These are phyloP conservation scores for Polylopha cassiicola DNA, from an alignment of 2,888 invertebrate genomes.

Conservation along the genomic window DNA sequence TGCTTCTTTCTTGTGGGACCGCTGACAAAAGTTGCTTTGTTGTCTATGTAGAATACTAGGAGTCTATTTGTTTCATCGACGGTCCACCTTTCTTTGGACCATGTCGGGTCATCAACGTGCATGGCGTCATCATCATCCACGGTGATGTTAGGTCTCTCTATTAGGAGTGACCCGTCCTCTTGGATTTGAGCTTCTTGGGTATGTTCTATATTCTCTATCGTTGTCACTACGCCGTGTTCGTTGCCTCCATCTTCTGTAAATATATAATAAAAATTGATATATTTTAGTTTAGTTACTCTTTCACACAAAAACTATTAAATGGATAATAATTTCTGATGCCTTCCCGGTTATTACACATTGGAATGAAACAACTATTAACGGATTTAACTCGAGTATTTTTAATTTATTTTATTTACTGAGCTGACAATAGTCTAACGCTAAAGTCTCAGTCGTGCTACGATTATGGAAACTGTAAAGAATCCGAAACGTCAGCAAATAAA, in stretches of 20 bases:
- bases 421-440: too few relatives aligned
- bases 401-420: too few relatives aligned
- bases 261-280: neutral
- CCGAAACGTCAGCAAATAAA: too few relatives aligned
- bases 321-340: too few relatives aligned
- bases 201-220: conserved; percentile 33
- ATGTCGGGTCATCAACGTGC: conserved; percentile 25
- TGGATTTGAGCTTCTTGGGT: conserved; percentile 34
- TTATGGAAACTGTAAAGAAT: too few relatives aligned
- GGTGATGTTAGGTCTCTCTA: conserved; percentile 31
- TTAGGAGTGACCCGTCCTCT: conserved; percentile 33
- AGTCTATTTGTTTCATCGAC: conserved; percentile 54
- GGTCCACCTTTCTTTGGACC: conserved; percentile 43
- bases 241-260: conserved; percentile 46
- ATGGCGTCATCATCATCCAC: conserved; percentile 27
- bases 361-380: too few relatives aligned
- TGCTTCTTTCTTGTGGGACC: conserved; percentile 49
- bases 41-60: conserved; percentile 61
- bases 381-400: too few relatives aligned
- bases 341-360: too few relatives aligned
- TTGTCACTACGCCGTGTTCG: conserved; percentile 44
- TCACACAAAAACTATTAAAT: too few relatives aligned
- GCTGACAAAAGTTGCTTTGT: conserved; percentile 54
- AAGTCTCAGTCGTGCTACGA: too few relatives aligned
- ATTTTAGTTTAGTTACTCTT: too few relatives aligned